phyloP scores from a whole-genome alignment of 2,113 vertebrate genomes.

The Crotalus horridus region DNA sequence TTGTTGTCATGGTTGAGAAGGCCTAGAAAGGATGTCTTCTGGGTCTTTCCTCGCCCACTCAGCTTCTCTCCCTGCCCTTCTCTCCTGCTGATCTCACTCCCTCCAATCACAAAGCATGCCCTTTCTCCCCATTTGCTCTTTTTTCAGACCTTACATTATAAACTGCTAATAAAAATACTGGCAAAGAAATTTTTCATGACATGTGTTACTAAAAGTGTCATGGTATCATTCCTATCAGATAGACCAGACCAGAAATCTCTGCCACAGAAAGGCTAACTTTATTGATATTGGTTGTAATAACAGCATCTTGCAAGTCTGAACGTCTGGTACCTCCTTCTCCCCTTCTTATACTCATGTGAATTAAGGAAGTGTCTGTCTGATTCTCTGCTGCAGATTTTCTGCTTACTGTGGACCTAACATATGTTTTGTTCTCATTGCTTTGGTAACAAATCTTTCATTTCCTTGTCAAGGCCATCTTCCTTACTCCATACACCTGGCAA shows the following conservation, averaged over 20 bases:
- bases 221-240: neutral
- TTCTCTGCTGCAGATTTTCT: neutral
- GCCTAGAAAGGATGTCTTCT: neutral
- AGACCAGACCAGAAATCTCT: neutral
- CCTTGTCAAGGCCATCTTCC: neutral
- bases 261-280: neutral
- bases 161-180: neutral
- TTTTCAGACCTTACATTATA: neutral
- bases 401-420: neutral
- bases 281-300: neutral
- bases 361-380: neutral
- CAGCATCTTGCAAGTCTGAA: neutral
- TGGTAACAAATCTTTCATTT: neutral
- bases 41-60: neutral
- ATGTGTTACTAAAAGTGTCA: neutral
- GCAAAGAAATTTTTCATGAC: neutral
- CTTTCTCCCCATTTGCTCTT: neutral
- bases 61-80: neutral
- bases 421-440: neutral
- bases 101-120: neutral
- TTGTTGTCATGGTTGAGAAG: neutral
- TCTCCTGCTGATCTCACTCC: neutral
- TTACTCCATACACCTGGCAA: neutral
- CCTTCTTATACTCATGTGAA: neutral
- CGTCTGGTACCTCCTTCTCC: rapidly evolving